These are phyloP conservation scores for Eupithecia dodoneata DNA, from an alignment of 2,888 invertebrate species.

Conservation along the genomic window DNA sequence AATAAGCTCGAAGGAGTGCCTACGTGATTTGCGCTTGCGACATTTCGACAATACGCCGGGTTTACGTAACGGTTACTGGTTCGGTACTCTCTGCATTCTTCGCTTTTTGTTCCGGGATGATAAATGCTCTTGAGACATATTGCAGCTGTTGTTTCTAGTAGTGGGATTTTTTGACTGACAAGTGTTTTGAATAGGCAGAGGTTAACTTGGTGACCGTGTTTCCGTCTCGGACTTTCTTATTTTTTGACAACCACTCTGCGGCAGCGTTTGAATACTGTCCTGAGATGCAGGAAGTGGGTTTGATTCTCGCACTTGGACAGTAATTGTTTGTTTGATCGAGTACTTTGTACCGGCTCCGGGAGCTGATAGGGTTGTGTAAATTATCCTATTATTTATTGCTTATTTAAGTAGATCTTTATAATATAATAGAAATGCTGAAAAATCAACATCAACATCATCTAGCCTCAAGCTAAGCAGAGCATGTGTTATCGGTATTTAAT, in stretches of 20 bases:
- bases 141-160: slow-evolving; percentile 39
- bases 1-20: slow-evolving; percentile 50
- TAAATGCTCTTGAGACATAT: slow-evolving; percentile 45
- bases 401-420: not conserved
- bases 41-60: slow-evolving; percentile 71
- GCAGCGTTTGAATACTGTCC: not conserved
- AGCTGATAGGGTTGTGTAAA: not conserved
- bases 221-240: not conserved
- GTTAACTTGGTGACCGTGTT: not conserved
- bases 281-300: not conserved
- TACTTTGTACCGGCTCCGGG: not conserved
- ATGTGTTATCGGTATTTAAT: no score
- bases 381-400: not conserved
- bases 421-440: no score
- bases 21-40: slow-evolving; percentile 74
- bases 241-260: not conserved
- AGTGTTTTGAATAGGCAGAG: slow-evolving; percentile 18
- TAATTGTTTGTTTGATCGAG: not conserved
- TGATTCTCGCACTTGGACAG: not conserved
- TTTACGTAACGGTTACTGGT: slow-evolving; percentile 64
- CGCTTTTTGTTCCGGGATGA: slow-evolving; percentile 47
- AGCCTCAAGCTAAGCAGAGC: no score
- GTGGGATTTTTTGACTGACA: slow-evolving; percentile 24
- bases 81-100: slow-evolving; percentile 45
- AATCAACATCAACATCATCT: no score